These are phyloP conservation scores for Neodiprion fabricii DNA, from an alignment of 1,140 invertebrate genomes.

Conservation along the genomic window DNA sequence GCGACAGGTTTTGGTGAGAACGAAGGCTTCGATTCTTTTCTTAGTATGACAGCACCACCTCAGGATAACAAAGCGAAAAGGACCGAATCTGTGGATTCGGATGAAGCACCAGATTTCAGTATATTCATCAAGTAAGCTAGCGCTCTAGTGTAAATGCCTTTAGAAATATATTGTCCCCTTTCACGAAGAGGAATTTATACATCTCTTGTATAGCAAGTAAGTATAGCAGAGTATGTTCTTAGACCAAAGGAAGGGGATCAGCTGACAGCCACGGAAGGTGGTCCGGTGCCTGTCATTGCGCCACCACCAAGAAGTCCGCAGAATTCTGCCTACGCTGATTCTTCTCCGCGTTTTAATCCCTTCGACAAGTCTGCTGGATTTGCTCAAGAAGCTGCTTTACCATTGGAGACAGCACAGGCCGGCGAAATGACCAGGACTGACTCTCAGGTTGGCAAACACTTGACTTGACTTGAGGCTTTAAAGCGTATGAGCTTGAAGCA, in stretches of 20 bases:
- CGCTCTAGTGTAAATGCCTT: constrained; percentile 18
- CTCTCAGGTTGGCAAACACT: constrained; percentile 45
- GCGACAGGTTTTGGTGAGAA: constrained; percentile 71
- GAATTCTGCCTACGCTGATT: constrained; percentile 62
- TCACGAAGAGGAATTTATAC: constrained; percentile 15
- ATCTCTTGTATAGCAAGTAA: constrained; percentile 10
- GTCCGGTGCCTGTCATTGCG: constrained; percentile 73
- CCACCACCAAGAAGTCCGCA: constrained; percentile 71
- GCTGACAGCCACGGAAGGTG: constrained; percentile 43
- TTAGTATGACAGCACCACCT: constrained; percentile 79
- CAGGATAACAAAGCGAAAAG: constrained; percentile 66
- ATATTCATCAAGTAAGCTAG: constrained; percentile 76
- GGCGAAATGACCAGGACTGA: constrained; percentile 51
- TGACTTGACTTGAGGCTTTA: constrained; percentile 1
- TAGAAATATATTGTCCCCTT: constrained; percentile 1
- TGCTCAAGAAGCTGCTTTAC: constrained; percentile 51
- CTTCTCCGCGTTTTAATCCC: constrained; percentile 68
- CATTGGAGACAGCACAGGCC: constrained; percentile 36
- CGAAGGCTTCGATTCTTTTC: constrained; percentile 84
- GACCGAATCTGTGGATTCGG: constrained; percentile 76
- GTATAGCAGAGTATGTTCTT: constrained; percentile 43
- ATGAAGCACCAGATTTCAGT: constrained; percentile 77
- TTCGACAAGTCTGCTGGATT: constrained; percentile 76
- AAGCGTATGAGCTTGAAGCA: background rate
- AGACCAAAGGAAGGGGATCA: constrained; percentile 68